A percentile compares a stretch with the other conserved stretches of the same genome.
Evolutionary conservation across 2,888 invertebrate species (phyloP).

Genomic region (Ophion costatus): DNA sequence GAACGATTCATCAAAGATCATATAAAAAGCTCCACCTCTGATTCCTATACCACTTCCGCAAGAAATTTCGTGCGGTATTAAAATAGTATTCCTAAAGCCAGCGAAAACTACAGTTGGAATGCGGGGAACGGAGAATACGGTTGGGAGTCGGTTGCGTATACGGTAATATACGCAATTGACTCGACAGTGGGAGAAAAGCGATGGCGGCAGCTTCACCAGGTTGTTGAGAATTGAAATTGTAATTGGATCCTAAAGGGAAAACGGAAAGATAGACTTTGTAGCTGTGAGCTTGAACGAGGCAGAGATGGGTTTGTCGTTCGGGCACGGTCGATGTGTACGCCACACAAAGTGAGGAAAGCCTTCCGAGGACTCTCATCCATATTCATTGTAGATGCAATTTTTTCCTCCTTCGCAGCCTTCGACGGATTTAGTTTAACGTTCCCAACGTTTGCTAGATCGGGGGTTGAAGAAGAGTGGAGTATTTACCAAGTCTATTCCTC

Average conservation of each 20-base stretch:
- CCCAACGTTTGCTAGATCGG: background rate
- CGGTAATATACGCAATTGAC: slow-evolving; percentile 50
- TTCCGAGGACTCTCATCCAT: background rate
- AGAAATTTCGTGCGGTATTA: slow-evolving; percentile 34
- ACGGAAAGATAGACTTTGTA: background rate
- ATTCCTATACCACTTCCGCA: slow-evolving; percentile 3
- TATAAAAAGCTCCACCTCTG: background rate
- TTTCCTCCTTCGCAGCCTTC: background rate
- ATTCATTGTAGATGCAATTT: background rate
- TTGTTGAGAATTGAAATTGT: slow-evolving; percentile 69
- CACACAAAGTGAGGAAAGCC: background rate
- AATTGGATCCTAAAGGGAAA: slow-evolving; percentile 72
- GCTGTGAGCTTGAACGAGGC: too few relatives aligned
- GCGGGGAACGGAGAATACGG: slow-evolving; percentile 10
- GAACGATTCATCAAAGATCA: slow-evolving; percentile 36
- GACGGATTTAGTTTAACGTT: background rate
- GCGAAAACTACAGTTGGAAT: background rate
- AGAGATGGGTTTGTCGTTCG: too few relatives aligned
- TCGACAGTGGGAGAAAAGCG: slow-evolving; percentile 13
- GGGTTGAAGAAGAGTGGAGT: background rate
- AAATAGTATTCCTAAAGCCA: slow-evolving; percentile 36
- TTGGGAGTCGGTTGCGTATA: slow-evolving; percentile 7
- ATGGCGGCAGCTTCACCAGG: background rate
- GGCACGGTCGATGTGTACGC: background rate
- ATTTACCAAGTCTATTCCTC: background rate